These are phyloP conservation scores for Enteromius fasciolatus DNA, from an alignment of 2,797 vertebrate species.

Conservation along the genomic window DNA sequence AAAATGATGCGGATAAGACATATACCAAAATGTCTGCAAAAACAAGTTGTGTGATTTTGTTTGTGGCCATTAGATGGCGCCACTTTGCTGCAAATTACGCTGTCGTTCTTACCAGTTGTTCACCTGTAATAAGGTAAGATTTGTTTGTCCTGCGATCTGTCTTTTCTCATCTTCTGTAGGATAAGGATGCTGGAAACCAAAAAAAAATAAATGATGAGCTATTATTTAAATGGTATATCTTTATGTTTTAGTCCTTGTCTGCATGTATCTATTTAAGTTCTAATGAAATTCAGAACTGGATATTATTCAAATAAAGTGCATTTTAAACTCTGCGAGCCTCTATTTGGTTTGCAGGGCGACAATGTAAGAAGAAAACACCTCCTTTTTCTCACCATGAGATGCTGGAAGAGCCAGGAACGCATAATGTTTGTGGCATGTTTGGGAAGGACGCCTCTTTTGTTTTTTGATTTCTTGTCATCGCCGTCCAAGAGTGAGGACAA, in stretches of 20 bases:
- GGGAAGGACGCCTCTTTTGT: constrained; percentile 95
- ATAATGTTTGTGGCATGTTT: constrained; percentile 99
- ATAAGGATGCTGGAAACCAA: constrained; percentile 87
- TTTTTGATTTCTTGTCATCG: constrained; percentile 98
- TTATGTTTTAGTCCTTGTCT: neutral
- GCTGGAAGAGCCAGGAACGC: constrained; percentile 99
- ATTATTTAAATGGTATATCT: neutral
- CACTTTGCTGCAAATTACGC: constrained; percentile 41
- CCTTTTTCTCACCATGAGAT: constrained; percentile 92
- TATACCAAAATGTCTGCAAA: neutral
- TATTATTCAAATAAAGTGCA: neutral
- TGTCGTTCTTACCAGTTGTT: constrained; percentile 93
- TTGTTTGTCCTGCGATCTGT: constrained; percentile 96
- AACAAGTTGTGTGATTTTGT: neutral
- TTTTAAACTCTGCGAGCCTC: neutral
- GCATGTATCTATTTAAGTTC: neutral
- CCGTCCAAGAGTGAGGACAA: constrained; percentile 92
- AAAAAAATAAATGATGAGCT: neutral
- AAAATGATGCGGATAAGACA: neutral
- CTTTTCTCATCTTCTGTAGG: constrained; percentile 98
- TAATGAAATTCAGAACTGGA: neutral
- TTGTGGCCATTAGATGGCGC: constrained; percentile 80
- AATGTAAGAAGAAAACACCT: neutral
- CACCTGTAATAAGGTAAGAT: constrained; percentile 96
- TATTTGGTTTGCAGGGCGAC: neutral